These are phyloP conservation scores for Paramormyrops kingsleyae DNA, from an alignment of 2,113 vertebrate species.

Conservation along the genomic window DNA sequence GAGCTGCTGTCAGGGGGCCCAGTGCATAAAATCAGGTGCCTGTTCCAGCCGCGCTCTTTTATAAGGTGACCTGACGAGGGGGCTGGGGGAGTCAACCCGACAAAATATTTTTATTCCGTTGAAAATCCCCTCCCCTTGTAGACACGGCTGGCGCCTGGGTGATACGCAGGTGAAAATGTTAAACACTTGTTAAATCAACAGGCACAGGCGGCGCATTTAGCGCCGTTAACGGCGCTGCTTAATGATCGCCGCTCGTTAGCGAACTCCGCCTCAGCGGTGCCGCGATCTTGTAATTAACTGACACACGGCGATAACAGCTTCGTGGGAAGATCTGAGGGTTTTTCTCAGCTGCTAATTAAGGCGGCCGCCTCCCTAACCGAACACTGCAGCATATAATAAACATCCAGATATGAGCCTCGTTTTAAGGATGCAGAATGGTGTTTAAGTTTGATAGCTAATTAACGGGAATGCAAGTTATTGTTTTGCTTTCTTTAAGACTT, in stretches of 20 bases:
- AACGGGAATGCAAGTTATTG: background rate
- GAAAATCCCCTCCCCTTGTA: background rate
- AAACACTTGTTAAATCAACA: conserved; percentile 6
- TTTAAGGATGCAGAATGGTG: background rate
- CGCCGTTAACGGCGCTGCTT: background rate
- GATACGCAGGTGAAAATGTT: background rate
- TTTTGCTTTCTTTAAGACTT: background rate
- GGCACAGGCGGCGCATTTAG: background rate
- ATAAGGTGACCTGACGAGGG: background rate
- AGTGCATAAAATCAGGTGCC: background rate
- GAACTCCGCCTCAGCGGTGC: background rate
- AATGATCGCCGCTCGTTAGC: background rate
- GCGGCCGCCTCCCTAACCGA: background rate
- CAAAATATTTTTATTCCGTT: background rate
- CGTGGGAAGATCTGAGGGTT: background rate
- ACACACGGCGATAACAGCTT: conserved; percentile 1
- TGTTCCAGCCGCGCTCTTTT: background rate
- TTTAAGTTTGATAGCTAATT: background rate
- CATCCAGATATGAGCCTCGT: background rate
- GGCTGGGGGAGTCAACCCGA: background rate
- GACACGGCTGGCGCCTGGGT: background rate
- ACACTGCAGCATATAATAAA: background rate
- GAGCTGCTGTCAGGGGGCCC: background rate
- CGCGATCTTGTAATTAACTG: conserved; percentile 5
- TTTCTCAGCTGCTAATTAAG: background rate